Conservation (phyloP, 2,113 vertebrate genomes). For the Cryptotis parvus region DNA sequence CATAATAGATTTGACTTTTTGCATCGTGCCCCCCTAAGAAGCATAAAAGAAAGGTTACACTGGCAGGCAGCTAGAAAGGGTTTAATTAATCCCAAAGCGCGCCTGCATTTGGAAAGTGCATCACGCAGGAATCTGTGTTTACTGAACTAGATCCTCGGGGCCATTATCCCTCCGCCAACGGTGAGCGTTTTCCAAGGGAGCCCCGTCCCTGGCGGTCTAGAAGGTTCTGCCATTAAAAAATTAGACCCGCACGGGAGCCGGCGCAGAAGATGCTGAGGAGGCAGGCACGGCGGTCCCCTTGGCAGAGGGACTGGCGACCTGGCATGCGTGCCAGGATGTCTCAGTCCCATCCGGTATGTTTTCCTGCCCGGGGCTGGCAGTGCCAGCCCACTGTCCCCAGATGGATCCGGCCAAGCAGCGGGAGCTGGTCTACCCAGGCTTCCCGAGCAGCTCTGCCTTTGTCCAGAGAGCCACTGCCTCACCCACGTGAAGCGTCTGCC, state of each 20-base stretch:
- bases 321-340: constrained; percentile 56
- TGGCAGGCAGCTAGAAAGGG: constrained; percentile 73
- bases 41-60: constrained; percentile 83
- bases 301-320: constrained; percentile 19
- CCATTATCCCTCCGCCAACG: constrained; percentile 56
- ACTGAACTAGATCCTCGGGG: constrained; percentile 79
- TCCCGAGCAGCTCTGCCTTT: too few species aligned
- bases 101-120: constrained; percentile 73
- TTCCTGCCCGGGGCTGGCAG: background rate
- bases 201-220: background rate
- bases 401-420: too few species aligned
- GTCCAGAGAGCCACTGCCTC: too few species aligned
- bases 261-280: constrained; percentile 61
- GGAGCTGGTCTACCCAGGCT: too few species aligned
- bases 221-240: constrained; percentile 64
- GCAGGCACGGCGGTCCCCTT: constrained; percentile 11
- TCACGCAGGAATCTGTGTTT: constrained; percentile 77
- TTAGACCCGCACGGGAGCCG: constrained; percentile 48
- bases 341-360: background rate
- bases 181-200: constrained; percentile 53
- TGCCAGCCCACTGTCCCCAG: background rate
- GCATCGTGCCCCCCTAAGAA: constrained; percentile 76
- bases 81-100: constrained; percentile 85
- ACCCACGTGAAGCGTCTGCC: too few species aligned
- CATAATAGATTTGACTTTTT: constrained; percentile 83